phyloP scores from a whole-genome alignment of 1,140 invertebrate species.

The Whitmania pigra region DNA sequence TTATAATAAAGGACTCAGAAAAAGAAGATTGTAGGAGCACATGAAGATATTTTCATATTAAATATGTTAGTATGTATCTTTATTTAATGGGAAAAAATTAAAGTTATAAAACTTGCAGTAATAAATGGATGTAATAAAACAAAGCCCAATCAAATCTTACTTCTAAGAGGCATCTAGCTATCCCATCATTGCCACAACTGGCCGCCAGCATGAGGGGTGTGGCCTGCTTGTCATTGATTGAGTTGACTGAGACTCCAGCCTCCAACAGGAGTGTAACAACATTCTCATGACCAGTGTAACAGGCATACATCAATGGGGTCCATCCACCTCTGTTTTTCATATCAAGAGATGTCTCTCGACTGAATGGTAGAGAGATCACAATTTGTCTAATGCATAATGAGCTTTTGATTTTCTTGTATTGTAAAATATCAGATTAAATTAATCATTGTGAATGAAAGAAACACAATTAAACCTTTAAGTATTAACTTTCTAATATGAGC shows the following conservation, averaged over 20 bases:
- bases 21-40: too few species aligned
- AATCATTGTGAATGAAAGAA: neutral
- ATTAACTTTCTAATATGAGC: neutral
- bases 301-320: conserved; percentile 48
- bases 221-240: conserved; percentile 41
- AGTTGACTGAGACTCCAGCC: conserved; percentile 39
- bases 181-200: conserved; percentile 44
- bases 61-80: too few species aligned
- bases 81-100: too few species aligned
- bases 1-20: too few species aligned
- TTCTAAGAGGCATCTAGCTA: conserved; percentile 34
- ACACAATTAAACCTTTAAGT: neutral
- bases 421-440: neutral
- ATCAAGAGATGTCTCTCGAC: conserved; percentile 33
- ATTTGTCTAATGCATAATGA: conserved; percentile 3
- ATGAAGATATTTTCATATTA: too few species aligned
- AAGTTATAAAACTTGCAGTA: too few species aligned
- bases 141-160: conserved; percentile 24
- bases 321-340: conserved; percentile 41
- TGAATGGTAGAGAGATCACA: conserved; percentile 19
- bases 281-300: conserved; percentile 45
- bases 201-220: conserved; percentile 45
- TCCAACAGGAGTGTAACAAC: conserved; percentile 42
- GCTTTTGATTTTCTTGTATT: neutral
- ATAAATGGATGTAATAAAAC: too few species aligned